Evolutionary conservation across 2,113 vertebrate genomes (phyloP).

Genomic region (Protobothrops mucrosquamatus): DNA sequence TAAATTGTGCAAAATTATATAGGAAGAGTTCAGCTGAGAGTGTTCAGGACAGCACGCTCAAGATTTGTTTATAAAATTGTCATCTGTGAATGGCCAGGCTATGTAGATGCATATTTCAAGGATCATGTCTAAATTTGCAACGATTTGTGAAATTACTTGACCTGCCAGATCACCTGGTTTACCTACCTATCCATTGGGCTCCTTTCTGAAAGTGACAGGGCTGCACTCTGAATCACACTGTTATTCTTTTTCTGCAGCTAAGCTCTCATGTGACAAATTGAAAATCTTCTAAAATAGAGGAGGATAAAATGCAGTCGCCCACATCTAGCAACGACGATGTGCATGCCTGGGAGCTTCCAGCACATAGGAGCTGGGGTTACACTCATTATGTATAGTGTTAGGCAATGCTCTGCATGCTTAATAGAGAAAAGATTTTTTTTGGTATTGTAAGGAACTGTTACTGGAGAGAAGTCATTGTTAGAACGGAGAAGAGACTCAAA

Average conservation of each 20-base stretch:
- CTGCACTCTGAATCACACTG: conserved; percentile 20
- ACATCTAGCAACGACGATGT: not conserved
- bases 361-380: not conserved
- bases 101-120: conserved; percentile 42
- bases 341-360: not conserved
- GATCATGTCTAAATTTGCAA: conserved; percentile 43
- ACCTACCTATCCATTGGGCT: not conserved
- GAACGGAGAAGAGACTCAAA: accelerated
- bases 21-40: conserved; percentile 43
- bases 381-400: not conserved
- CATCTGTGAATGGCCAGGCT: conserved; percentile 19
- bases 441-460: not conserved
- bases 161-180: conserved; percentile 16
- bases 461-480: accelerated
- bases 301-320: conserved; percentile 28
- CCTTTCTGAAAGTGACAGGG: conserved; percentile 19
- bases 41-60: conserved; percentile 9
- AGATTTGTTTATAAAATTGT: conserved; percentile 32
- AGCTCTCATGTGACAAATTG: conserved; percentile 28
- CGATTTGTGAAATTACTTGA: not conserved
- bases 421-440: not conserved
- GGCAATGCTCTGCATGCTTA: not conserved
- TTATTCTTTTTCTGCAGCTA: conserved; percentile 31
- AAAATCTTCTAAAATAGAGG: conserved; percentile 39
- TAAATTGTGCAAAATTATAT: not conserved